Evolutionary conservation across 1,140 invertebrate species (phyloP).

Genomic region (Rhopalosiphum padi): DNA sequence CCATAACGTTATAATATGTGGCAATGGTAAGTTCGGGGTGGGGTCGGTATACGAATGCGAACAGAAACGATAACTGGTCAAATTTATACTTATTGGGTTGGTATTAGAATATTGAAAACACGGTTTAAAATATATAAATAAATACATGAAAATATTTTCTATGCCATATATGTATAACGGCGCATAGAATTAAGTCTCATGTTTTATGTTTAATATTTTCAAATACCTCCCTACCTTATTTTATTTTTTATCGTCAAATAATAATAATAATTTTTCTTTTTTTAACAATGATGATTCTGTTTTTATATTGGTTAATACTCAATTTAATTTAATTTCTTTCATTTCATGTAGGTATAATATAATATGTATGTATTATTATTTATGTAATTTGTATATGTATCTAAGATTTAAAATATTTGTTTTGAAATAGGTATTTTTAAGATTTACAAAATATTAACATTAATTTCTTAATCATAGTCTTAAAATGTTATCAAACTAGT

Average conservation of each 20-base stretch:
- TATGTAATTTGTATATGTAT: background rate
- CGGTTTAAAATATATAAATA: background rate
- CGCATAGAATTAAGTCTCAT: background rate
- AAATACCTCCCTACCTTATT: background rate
- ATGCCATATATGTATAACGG: background rate
- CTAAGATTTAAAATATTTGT: too few species aligned
- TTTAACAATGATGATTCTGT: background rate
- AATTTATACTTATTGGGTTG: conserved; percentile 46
- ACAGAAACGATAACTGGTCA: conserved; percentile 45
- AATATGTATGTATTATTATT: background rate
- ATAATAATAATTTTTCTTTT: background rate
- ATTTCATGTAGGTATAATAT: background rate
- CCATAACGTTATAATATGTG: conserved; percentile 17
- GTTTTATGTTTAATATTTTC: background rate
- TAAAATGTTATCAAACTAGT: background rate
- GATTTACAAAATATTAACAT: background rate
- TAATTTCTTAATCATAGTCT: background rate
- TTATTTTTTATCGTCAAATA: background rate
- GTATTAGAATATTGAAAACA: conserved; percentile 41
- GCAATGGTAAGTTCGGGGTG: background rate
- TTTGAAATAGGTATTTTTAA: too few species aligned
- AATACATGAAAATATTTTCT: background rate
- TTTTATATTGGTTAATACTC: background rate
- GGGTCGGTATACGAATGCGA: background rate
- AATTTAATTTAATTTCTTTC: background rate